phyloP scores from a whole-genome alignment of 2,797 vertebrate species.

The Meriones psammophilus region DNA sequence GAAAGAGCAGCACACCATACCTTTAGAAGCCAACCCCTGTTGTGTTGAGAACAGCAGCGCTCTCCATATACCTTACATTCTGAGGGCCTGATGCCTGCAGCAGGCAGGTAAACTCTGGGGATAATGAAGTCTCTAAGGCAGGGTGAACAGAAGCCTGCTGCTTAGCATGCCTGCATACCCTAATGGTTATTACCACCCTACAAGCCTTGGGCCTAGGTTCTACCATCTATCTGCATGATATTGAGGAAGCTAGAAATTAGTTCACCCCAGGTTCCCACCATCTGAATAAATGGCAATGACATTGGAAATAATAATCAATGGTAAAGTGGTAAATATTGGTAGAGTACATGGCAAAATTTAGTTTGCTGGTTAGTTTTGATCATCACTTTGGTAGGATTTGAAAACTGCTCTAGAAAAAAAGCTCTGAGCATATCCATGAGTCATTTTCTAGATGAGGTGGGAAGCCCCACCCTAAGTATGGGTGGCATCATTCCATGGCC shows the following conservation, averaged over 20 bases:
- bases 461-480: neutral
- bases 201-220: neutral
- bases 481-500: neutral
- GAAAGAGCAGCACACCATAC: neutral
- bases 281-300: neutral
- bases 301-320: neutral
- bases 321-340: neutral
- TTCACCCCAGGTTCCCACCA: neutral
- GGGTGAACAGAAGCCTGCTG: neutral
- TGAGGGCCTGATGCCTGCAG: neutral
- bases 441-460: neutral
- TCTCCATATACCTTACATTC: neutral
- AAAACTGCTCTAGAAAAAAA: neutral
- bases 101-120: neutral
- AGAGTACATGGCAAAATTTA: neutral
- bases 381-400: neutral
- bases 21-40: neutral
- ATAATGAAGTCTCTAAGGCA: neutral
- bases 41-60: neutral
- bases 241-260: neutral
- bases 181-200: neutral
- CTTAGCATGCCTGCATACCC: neutral
- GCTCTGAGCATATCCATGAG: neutral
- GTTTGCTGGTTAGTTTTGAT: neutral
- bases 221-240: neutral